Evolutionary conservation across 2,797 vertebrate genomes (phyloP), one percentile per base, ranked within the genome.

Genomic region (Chrysocyon brachyurus): DNA sequence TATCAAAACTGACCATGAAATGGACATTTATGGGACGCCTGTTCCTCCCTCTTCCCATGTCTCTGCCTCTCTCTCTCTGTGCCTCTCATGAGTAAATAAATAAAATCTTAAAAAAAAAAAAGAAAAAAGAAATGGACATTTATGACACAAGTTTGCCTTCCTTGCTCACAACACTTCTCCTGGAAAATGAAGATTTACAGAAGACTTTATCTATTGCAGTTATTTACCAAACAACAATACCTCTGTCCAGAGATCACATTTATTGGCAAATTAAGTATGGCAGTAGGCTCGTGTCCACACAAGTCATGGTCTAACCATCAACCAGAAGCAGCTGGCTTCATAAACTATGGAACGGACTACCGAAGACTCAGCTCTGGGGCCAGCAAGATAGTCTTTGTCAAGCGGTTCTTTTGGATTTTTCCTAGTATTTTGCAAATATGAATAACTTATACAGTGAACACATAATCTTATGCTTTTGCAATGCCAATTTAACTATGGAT

Each of bases 381-480:
- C 56, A 86, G 81, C 26, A 93, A 81, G 72, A 81, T 1, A 84
- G 46, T 70, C 36, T 46, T 31, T 40, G 40, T 40, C 26, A 86
- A 57, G 6, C 16, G 46, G 52, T 28, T 68, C 72, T 70, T 49
- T 85, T 52, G 40, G 46, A 75, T 82, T 83, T 92, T 68, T 56
- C 15, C 14, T 46, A 72, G 33, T 78, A 12, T 81, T 86, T 93
- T 70, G 52, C 1, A 21, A 90, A 46, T 59, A 36, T 52, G 68
- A 68, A 77, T 96, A n/a, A 93, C 70, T 89, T 46, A 85, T 28
- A 19, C 49, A 79, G 82, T 14, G 54, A 95, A 54, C 54, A 21
- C 57, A 72, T 31, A 81, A 63, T 72, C 81, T 81, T 86, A 63
- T 86, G 26, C 64, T 79, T 86, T 91, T 81, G 77, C 66, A 22